Base-by-base conservation (phyloP, 1,140 invertebrate species). In the Drosophila kanapiae region DNA sequence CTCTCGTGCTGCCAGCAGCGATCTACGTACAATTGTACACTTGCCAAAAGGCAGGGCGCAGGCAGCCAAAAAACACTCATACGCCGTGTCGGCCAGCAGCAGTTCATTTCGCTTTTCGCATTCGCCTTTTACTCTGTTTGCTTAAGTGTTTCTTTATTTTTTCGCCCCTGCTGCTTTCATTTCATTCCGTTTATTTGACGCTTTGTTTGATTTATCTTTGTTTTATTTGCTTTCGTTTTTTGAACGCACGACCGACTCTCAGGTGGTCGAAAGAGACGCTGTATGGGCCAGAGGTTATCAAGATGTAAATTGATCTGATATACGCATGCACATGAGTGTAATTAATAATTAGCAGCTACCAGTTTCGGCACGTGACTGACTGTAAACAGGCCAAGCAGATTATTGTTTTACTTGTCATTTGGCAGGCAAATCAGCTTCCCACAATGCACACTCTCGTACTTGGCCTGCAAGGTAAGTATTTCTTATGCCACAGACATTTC, bases 111-210 rank as follows among this genome's bases (percentile, higher is more conserved):
- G 43, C 37, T 47, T 70, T 76, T 69, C 64, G 35, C 54, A 23
- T 48, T 61, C 67, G 48, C 67, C 51, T 58, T 74, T 74, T 47
- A 29, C 71, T 85, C 64, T 69, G 78, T 88, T 88, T 88, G 85
- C 40, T 88, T 91, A 90, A 90, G 78, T 91, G 85, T 88, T 90
- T 78, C 61, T 48, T 68, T 67, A 29, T 43, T 43, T 38, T 54
- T 47, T 61, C n/a, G 70, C 37, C 47, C 38, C 65, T 67, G 45
- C 51, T 71, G 27, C 38, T 76, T 81, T 75, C 31, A 27, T 77
- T 70, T 70, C 42, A 57, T 67, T 72, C 56, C 60, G 60, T 70
- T 85, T 90, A 60, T 60, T 63, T 76, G 58, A 68, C 53, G 78
- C 43, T 74, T 74, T 82, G 77, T 88, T 90, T 88, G 69, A 67